Conservation (phyloP, 2,888 invertebrate species). For the Piscicola geometra region DNA sequence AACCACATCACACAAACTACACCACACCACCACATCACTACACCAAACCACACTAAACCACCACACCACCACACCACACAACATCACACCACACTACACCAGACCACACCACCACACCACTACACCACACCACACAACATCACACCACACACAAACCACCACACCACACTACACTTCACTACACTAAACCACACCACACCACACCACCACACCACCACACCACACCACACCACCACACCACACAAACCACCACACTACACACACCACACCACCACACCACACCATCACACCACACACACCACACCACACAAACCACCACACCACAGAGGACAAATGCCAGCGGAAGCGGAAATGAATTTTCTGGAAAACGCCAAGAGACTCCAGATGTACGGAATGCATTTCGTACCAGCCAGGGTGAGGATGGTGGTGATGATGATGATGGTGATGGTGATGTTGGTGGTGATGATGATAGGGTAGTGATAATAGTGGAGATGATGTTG, state of each 20-base stretch:
- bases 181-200: too few species aligned
- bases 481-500: not conserved
- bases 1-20: too few species aligned
- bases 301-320: not conserved
- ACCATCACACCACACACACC: too few species aligned
- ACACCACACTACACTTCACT: too few species aligned
- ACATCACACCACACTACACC: too few species aligned
- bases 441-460: not conserved
- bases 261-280: not conserved
- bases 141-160: not conserved
- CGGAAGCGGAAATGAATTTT: conserved; percentile 94
- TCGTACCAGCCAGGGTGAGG: conserved; percentile 74
- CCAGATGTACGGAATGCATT: conserved; percentile 96
- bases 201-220: too few species aligned
- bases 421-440: conserved; percentile 19
- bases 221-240: too few species aligned
- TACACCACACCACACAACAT: not conserved
- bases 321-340: conserved; percentile 81
- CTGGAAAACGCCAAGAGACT: conserved; percentile 97
- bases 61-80: too few species aligned
- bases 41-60: too few species aligned
- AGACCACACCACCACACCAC: too few species aligned
- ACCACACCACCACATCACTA: too few species aligned
- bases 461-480: conserved; percentile 7
- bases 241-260: not conserved